These are phyloP conservation scores for Athetis lepigone DNA, from an alignment of 2,888 invertebrate species.

Conservation along the genomic window DNA sequence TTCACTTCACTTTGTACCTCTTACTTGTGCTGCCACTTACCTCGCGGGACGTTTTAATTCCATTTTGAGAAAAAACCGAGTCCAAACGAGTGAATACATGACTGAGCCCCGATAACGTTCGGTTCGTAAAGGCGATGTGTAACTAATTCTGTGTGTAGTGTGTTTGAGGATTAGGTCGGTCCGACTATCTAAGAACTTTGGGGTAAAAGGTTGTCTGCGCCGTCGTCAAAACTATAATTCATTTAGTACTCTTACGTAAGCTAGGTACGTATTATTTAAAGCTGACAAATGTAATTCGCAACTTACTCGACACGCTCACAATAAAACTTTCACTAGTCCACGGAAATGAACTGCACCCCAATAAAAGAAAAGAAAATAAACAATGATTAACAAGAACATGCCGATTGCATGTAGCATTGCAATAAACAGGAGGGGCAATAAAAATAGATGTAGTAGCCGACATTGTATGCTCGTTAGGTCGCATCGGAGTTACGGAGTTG, in stretches of 20 bases:
- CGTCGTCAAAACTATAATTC: background rate
- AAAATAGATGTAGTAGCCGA: slow-evolving; percentile 62
- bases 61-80: slow-evolving; percentile 83
- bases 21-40: slow-evolving; percentile 87
- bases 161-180: slow-evolving; percentile 20
- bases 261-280: background rate
- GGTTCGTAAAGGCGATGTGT: slow-evolving; percentile 31
- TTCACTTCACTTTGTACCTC: slow-evolving; percentile 88
- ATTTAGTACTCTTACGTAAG: background rate
- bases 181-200: background rate
- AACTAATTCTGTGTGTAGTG: slow-evolving; percentile 44
- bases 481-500: slow-evolving; percentile 57
- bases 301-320: slow-evolving; percentile 8
- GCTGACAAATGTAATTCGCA: background rate
- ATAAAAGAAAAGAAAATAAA: slow-evolving; percentile 56
- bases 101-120: slow-evolving; percentile 35
- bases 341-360: slow-evolving; percentile 17
- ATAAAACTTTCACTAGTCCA: slow-evolving; percentile 4
- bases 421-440: slow-evolving; percentile 60
- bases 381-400: slow-evolving; percentile 60
- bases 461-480: slow-evolving; percentile 76
- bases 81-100: slow-evolving; percentile 65
- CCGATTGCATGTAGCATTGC: slow-evolving; percentile 63
- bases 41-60: slow-evolving; percentile 88
- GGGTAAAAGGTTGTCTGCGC: slow-evolving; percentile 6